Evolutionary conservation across 2,113 vertebrate species (phyloP).

Genomic region (Hystrix brachyura): DNA sequence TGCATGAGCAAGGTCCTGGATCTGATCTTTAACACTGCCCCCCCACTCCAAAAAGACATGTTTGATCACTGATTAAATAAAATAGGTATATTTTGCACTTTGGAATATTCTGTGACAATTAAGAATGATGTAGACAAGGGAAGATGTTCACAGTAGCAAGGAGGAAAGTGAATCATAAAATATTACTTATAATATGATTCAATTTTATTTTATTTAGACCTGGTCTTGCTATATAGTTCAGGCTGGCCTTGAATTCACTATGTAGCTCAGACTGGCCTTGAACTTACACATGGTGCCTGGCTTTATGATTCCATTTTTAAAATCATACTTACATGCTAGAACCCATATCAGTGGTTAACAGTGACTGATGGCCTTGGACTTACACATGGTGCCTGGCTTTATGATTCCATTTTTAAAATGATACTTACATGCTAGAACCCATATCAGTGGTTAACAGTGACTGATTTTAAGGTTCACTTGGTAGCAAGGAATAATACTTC

Average conservation of each 20-base stretch:
- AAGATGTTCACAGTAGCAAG: background rate
- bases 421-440: constrained; percentile 9
- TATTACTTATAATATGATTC: background rate
- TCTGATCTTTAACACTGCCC: background rate
- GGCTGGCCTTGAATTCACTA: background rate
- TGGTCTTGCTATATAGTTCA: background rate
- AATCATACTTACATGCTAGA: constrained; percentile 1
- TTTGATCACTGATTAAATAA: constrained; percentile 22
- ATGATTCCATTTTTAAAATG: background rate
- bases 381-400: background rate
- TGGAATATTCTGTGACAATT: background rate
- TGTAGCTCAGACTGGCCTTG: background rate
- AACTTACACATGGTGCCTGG: background rate
- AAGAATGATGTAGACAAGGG: background rate
- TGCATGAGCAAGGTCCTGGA: background rate
- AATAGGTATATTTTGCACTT: background rate
- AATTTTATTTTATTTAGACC: background rate
- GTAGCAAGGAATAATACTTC: constrained; percentile 36
- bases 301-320: background rate
- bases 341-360: background rate
- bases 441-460: background rate
- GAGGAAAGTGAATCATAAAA: background rate
- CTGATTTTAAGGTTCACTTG: background rate
- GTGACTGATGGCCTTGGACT: background rate
- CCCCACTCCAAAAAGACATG: background rate